Evolutionary conservation across 2,888 invertebrate species (phyloP), one percentile per base, ranked within the genome.

Genomic region (Platycnemis pennipes): DNA sequence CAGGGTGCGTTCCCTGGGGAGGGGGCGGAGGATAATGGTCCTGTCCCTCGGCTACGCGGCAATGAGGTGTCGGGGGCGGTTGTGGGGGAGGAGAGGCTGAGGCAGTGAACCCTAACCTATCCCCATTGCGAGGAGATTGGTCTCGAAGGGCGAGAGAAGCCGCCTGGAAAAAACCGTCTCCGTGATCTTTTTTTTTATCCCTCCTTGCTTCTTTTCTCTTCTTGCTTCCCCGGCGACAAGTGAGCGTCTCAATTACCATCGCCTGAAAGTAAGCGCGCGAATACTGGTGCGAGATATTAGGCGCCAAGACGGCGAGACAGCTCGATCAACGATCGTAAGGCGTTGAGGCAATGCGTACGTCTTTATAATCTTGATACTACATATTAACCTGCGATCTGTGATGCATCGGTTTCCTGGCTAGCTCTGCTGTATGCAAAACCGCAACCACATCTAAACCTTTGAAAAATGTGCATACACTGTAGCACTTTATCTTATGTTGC

Each of bases 21-120:
- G n/a, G 63, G 63, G 49, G 49, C 13, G 49, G 22, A 26, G n/a
- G 63, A 5, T 3, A 63, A n/a, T 63, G 22, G 63, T 63, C 26
- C n/a, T 63, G 63, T 63, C n/a, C 26, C 22, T 16, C 13, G 49
- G 19, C 19, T 49, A n/a, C n/a, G 53, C 53, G 53, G 53, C 11
- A 16, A 16, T 13, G 11, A 16, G 53, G 86, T 42, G 26, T 4
- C 22, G 44, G 16, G 4, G 42, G 86, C 11, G 42, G 86, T 22
- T 42, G 11, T 11, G 86, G 19, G 42, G 86, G 86, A 13, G 16
- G 44, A 42, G 85, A 26, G 37, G 26, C 19, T 31, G 37, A 22
- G 42, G 56, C 37, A 56, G 89, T 56, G 56, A 89, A 89, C 89
- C 89, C 89, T 89, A 89, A 89, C 89, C 89, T 89, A 89, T 7